Evolutionary conservation across 2,113 vertebrate species (phyloP).

Genomic region (Aythya baeri): DNA sequence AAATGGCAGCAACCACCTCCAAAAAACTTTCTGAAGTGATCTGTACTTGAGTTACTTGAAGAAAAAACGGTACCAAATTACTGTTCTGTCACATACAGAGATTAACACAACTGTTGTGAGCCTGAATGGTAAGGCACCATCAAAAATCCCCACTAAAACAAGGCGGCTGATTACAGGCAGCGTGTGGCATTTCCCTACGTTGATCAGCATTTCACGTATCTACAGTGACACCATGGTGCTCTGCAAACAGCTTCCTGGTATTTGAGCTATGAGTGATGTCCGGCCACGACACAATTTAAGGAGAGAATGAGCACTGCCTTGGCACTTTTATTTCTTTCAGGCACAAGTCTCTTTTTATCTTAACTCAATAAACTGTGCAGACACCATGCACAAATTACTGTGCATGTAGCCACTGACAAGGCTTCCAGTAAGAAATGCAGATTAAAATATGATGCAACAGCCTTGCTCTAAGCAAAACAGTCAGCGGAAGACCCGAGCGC

Average conservation of each 20-base stretch:
- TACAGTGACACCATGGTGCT: background rate
- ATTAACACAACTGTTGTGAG: background rate
- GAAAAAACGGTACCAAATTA: background rate
- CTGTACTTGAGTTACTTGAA: background rate
- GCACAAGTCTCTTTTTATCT: background rate
- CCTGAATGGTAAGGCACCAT: background rate
- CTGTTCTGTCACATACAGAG: background rate
- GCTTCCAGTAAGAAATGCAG: background rate
- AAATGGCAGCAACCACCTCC: background rate
- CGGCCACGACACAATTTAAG: background rate
- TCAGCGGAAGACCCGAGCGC: background rate
- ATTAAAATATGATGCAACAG: background rate
- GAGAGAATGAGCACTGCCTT: background rate
- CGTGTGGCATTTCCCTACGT: fast-evolving
- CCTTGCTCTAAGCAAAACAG: background rate
- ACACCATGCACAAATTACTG: background rate
- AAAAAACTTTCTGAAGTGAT: background rate
- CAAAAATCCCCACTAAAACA: background rate
- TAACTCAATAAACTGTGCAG: background rate
- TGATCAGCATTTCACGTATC: background rate
- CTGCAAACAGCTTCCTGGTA: background rate
- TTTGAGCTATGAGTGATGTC: background rate
- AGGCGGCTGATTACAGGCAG: background rate
- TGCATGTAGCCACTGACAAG: background rate
- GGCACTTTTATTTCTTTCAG: background rate